Evolutionary conservation across 2,113 vertebrate species (phyloP).

Genomic region (Salvelinus sp.): DNA sequence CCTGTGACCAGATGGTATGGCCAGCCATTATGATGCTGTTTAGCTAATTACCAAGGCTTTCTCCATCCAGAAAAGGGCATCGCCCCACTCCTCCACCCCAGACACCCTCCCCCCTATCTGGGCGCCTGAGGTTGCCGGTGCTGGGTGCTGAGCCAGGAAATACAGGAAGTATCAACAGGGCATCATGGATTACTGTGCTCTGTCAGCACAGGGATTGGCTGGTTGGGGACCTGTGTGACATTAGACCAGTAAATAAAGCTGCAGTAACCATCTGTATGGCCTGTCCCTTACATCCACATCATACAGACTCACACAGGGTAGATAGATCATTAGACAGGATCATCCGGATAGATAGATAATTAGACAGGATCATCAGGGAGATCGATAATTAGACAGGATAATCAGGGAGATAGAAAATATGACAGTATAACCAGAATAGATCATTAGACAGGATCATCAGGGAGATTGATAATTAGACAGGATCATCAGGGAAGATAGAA

Average conservation of each 20-base stretch:
- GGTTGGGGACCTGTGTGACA: conserved; percentile 13
- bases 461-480: no score
- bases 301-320: background rate
- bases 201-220: conserved; percentile 11
- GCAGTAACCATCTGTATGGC: conserved; percentile 52
- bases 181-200: conserved; percentile 31
- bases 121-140: conserved; percentile 40
- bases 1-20: conserved; percentile 69
- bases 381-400: no score
- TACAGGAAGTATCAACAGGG: conserved; percentile 32
- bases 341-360: no score
- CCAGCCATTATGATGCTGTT: conserved; percentile 62
- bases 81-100: conserved; percentile 25
- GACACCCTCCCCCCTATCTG: conserved; percentile 36
- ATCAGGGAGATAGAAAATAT: no score
- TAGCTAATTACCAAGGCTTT: conserved; percentile 69
- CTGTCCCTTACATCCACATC: conserved; percentile 29
- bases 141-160: conserved; percentile 35
- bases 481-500: no score
- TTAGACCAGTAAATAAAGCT: conserved; percentile 36
- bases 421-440: no score
- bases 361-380: no score
- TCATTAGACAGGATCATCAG: no score
- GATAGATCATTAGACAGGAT: no score
- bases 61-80: conserved; percentile 22